Percentiles rank a stretch among this genome's conserved stretches.
phyloP scores from a whole-genome alignment of 2,888 invertebrate species.

The Agrotis ipsilon region DNA sequence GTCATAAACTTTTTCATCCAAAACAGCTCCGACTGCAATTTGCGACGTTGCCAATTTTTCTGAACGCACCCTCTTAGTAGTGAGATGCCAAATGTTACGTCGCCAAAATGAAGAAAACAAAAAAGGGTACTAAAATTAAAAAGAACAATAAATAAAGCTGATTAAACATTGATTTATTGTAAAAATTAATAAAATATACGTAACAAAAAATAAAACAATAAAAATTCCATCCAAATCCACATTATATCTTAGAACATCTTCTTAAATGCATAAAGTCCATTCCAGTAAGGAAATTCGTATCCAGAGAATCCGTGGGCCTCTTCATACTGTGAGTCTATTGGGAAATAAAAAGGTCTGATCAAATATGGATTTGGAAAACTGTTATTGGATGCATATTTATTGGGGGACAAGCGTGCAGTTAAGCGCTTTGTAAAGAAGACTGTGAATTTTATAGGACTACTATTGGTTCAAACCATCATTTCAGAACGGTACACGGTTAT shows the following conservation, averaged over 20 bases:
- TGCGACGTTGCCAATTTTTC: too few species aligned
- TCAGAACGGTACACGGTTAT: background rate
- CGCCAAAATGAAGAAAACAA: conserved; percentile 10
- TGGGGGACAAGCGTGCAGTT: conserved; percentile 55
- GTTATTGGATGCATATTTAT: conserved; percentile 52
- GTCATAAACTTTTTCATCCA: too few species aligned
- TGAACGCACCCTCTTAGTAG: background rate
- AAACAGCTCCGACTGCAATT: too few species aligned
- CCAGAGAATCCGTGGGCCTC: conserved; percentile 76
- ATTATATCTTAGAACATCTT: conserved; percentile 78
- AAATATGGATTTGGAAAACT: conserved; percentile 87
- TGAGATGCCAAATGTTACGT: conserved; percentile 2
- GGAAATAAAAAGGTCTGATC: conserved; percentile 82
- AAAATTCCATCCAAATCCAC: conserved; percentile 84
- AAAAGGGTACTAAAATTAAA: conserved; percentile 45
- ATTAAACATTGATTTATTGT: conserved; percentile 83
- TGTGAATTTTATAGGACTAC: conserved; percentile 18
- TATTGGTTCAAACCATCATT: conserved; percentile 12
- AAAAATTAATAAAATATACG: conserved; percentile 69
- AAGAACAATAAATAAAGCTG: conserved; percentile 75
- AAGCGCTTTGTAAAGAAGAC: conserved; percentile 42
- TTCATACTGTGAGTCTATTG: conserved; percentile 90
- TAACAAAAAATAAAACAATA: conserved; percentile 77
- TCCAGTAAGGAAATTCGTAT: conserved; percentile 74
- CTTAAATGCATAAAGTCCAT: conserved; percentile 84